A percentile compares a stretch with the other conserved stretches of the same genome.
Evolutionary conservation across 2,888 invertebrate species (phyloP).

Genomic region (Eumacrocentrus americanus): DNA sequence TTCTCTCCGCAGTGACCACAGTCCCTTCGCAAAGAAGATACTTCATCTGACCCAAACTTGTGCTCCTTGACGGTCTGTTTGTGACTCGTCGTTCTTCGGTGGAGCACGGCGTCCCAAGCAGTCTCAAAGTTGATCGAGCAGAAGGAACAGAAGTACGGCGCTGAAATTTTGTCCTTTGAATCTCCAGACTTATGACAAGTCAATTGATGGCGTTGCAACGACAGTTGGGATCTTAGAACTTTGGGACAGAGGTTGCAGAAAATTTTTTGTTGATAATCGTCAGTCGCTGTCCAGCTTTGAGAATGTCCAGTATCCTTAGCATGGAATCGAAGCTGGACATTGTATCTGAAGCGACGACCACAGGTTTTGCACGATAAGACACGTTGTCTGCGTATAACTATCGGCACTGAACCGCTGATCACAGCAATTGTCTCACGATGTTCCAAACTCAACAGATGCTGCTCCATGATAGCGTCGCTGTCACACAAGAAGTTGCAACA

Average conservation of each 20-base stretch:
- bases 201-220: conserved; percentile 73
- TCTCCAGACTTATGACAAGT: conserved; percentile 65
- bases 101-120: conserved; percentile 68
- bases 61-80: conserved; percentile 65
- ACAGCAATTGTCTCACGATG: conserved; percentile 77
- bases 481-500: conserved; percentile 75
- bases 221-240: conserved; percentile 68
- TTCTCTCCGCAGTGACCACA: conserved; percentile 69
- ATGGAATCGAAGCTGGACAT: conserved; percentile 74
- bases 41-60: conserved; percentile 41
- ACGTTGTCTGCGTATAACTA: conserved; percentile 74
- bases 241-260: conserved; percentile 69
- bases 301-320: conserved; percentile 64
- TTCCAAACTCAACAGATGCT: conserved; percentile 70
- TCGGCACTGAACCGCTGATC: conserved; percentile 81
- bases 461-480: conserved; percentile 70
- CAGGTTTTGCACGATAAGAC: conserved; percentile 73
- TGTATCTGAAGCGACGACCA: conserved; percentile 73
- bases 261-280: conserved; percentile 71
- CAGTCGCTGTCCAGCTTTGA: conserved; percentile 65
- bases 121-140: conserved; percentile 71
- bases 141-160: conserved; percentile 71
- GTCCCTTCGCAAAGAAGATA: conserved; percentile 57
- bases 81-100: conserved; percentile 72
- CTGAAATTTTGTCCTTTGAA: conserved; percentile 21